Conservation (phyloP, 2,113 vertebrate species). For the Grammomys dolichurus region DNA sequence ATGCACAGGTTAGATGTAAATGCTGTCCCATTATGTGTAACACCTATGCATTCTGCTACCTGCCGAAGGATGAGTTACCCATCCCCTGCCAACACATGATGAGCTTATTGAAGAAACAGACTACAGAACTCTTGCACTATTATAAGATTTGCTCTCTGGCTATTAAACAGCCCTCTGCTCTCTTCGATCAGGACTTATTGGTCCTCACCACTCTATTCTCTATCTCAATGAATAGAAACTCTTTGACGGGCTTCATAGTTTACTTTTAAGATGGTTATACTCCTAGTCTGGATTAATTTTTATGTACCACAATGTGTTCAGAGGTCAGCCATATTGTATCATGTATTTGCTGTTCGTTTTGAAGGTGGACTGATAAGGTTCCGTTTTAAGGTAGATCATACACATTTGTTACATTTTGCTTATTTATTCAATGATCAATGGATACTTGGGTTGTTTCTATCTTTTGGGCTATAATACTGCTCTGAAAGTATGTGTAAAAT, state of each 20-base stretch:
- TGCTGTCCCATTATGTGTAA: neutral
- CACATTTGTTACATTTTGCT: neutral
- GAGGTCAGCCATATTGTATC: neutral
- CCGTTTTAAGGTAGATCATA: neutral
- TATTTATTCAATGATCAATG: neutral
- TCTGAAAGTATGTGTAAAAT: neutral
- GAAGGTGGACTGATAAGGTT: neutral
- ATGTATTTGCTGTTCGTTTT: neutral
- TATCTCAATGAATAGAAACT: neutral
- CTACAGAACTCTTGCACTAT: neutral
- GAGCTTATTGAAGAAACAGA: neutral
- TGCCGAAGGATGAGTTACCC: neutral
- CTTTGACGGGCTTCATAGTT: neutral
- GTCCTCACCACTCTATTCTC: neutral
- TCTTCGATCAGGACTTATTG: neutral
- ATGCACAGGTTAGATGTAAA: neutral
- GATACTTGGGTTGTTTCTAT: neutral
- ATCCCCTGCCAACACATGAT: neutral
- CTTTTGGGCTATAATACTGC: neutral
- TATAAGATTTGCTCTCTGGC: neutral
- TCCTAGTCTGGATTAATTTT: slow-evolving; percentile 9
- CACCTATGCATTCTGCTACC: neutral
- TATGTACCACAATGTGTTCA: neutral
- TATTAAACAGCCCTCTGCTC: neutral
- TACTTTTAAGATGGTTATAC: neutral